A percentile compares a stretch with the other conserved stretches of the same genome.
phyloP scores from a whole-genome alignment of 2,888 invertebrate genomes.

The Papilio gigon region DNA sequence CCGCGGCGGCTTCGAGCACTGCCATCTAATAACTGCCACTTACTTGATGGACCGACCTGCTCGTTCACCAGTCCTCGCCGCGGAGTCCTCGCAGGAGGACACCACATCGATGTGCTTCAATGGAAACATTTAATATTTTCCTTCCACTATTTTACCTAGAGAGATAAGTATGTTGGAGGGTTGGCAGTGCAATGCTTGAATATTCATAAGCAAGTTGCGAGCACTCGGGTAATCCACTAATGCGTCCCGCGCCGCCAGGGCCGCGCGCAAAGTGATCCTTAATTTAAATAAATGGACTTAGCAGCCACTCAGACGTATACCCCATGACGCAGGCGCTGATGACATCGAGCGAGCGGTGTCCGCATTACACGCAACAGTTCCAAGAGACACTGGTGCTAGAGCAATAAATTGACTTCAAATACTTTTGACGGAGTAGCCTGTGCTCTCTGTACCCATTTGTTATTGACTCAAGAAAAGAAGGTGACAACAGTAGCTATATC shows the following conservation, averaged over 20 bases:
- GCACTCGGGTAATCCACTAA: conserved; percentile 35
- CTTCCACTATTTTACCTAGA: conserved; percentile 5
- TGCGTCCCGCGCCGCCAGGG: conserved; percentile 1
- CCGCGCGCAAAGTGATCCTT: conserved; percentile 27
- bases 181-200: conserved; percentile 21
- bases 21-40: not conserved
- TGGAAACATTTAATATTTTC: conserved; percentile 10
- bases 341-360: not conserved
- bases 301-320: conserved; percentile 2
- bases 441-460: too few relatives aligned
- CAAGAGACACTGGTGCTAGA: too few relatives aligned
- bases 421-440: too few relatives aligned
- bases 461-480: too few relatives aligned
- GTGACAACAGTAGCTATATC: too few relatives aligned
- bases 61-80: not conserved
- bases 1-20: not conserved
- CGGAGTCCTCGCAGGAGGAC: not conserved
- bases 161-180: not conserved
- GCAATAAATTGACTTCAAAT: too few relatives aligned
- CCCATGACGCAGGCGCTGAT: not conserved
- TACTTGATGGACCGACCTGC: not conserved
- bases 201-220: conserved; percentile 28
- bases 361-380: not conserved
- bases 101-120: not conserved
- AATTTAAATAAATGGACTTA: conserved; percentile 31